Percentiles rank a stretch among this genome's conserved stretches.
phyloP scores from a whole-genome alignment of 2,888 invertebrate genomes.

The Crematogaster levior region DNA sequence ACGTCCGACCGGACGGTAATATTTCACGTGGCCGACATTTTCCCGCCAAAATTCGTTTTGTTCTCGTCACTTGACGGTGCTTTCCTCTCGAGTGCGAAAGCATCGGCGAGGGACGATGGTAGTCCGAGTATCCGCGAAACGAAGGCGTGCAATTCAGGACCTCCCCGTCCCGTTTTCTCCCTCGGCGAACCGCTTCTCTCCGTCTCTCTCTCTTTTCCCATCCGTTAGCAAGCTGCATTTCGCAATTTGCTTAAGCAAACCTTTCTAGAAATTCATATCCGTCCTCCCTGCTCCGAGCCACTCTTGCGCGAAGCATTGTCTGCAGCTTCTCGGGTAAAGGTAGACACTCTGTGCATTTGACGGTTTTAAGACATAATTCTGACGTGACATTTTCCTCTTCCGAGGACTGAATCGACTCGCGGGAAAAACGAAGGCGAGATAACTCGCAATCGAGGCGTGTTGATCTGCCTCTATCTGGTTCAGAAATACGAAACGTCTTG shows the following conservation, averaged over 20 bases:
- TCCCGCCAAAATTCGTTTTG: slow-evolving; percentile 62
- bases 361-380: slow-evolving; percentile 46
- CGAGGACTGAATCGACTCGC: neutral
- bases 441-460: slow-evolving; percentile 8
- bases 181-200: neutral
- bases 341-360: slow-evolving; percentile 36
- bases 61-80: slow-evolving; percentile 42
- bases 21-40: slow-evolving; percentile 51
- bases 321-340: neutral
- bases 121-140: slow-evolving; percentile 40
- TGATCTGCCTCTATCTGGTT: neutral
- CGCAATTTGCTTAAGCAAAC: slow-evolving; percentile 82
- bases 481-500: neutral
- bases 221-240: slow-evolving; percentile 66
- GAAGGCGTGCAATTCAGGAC: slow-evolving; percentile 59
- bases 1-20: slow-evolving; percentile 10
- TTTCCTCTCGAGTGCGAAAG: slow-evolving; percentile 37
- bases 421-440: neutral
- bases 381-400: slow-evolving; percentile 28
- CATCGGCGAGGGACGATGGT: slow-evolving; percentile 35
- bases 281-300: slow-evolving; percentile 16
- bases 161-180: neutral
- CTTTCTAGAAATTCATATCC: slow-evolving; percentile 80
- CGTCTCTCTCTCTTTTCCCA: neutral
- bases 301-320: slow-evolving; percentile 17